Base-by-base conservation (phyloP, 2,113 vertebrate genomes). In the Phaethon lepturus region DNA sequence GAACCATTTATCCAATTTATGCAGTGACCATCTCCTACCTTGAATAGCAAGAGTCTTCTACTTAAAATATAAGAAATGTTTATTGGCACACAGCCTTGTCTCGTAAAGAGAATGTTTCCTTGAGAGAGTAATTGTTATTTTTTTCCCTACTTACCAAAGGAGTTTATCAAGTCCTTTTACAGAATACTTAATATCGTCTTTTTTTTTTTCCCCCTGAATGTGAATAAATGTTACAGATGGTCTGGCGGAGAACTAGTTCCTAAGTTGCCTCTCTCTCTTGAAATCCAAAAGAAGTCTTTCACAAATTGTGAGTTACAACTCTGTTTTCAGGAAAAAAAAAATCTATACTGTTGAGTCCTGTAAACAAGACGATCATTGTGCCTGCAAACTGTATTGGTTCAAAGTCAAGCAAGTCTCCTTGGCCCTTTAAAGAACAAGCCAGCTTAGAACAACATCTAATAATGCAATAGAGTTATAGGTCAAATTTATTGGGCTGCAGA, bases 91-190 rank as follows among this genome's bases (percentile, higher is more conserved):
- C 18, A 84, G 60, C 49, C 94, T 96, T 89, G 55, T 84, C 93
- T 95, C 73, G 49, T 87, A 84, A 49, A 84, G 29, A 67, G 29
- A 83, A 78, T 75, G 50, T 90, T 97, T 97, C 56, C 85, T 92
- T 80, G 49, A 74, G 45, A 90, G n/a, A 62, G 44, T 94, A 93
- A 94, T 95, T 86, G 73, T 62, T 64, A 10, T 42, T 63, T 35
- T 68, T 93, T 80, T 45, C n/a, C 10, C 35, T 88, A 29, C 60
- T 94, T 93, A 88, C 92, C 19, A 67, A 89, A 95, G 52, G n/a
- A 95, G 83, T 64, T 95, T 91, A 92, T 77, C 52, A 25, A 84
- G 60, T 81, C 44, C 44, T 89, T 96, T 63, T 72, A 91, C 73
- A 79, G 80, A 95, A 78, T 92, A 49, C 73, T 91, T 94, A 91